These are phyloP conservation scores for Molossus alvarezi DNA, from an alignment of 2,797 vertebrate genomes.

Conservation along the genomic window DNA sequence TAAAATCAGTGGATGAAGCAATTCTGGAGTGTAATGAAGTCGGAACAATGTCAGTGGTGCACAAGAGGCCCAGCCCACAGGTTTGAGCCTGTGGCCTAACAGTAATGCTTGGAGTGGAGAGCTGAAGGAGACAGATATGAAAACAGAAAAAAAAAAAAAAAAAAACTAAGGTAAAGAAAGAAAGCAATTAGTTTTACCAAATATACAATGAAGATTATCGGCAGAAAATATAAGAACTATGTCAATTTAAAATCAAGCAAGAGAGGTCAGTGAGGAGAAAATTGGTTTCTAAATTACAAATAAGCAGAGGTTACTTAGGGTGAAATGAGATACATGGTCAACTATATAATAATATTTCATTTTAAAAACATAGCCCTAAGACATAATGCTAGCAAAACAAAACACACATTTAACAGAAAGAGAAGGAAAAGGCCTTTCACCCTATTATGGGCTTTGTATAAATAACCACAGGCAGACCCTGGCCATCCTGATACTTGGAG, in stretches of 20 bases:
- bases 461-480: not conserved
- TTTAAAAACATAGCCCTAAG: not conserved
- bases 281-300: slow-evolving; percentile 66
- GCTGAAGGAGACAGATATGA: slow-evolving; percentile 40
- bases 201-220: slow-evolving; percentile 56
- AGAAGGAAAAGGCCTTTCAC: not conserved
- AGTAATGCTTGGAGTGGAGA: slow-evolving; percentile 52
- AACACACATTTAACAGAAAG: not conserved
- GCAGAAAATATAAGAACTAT: slow-evolving; percentile 63
- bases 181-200: slow-evolving; percentile 47
- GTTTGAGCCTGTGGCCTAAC: not conserved
- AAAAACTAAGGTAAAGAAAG: not conserved
- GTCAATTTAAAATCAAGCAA: slow-evolving; percentile 46
- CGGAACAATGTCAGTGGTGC: slow-evolving; percentile 68
- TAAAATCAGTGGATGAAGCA: slow-evolving; percentile 16
- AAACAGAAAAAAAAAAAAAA: slow-evolving; percentile 47
- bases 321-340: not conserved
- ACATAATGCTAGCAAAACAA: not conserved
- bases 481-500: not conserved
- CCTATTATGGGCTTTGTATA: not conserved
- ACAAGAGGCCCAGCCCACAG: slow-evolving; percentile 55
- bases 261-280: not conserved
- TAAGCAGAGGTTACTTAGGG: not conserved
- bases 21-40: slow-evolving; percentile 37
- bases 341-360: slow-evolving; percentile 33